A percentile compares a stretch with the other conserved stretches of the same genome.
Evolutionary conservation across 2,888 invertebrate species (phyloP).

Genomic region (Tenthredo amoena): DNA sequence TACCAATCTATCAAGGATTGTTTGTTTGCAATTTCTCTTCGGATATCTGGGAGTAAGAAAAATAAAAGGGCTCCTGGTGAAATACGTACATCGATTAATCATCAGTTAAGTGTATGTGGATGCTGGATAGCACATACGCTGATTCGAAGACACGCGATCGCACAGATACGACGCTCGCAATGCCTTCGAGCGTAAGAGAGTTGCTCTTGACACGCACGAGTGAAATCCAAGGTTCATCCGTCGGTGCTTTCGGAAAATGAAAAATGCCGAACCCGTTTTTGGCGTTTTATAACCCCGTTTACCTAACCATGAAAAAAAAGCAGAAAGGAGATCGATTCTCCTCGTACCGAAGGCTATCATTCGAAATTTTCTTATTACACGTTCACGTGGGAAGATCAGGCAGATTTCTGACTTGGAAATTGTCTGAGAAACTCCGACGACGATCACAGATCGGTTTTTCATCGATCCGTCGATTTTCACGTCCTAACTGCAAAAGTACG

Average conservation of each 20-base stretch:
- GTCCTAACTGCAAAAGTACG: background rate
- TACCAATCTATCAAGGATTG: background rate
- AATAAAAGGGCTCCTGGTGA: background rate
- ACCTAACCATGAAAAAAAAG: background rate
- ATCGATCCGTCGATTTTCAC: no score
- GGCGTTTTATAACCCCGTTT: background rate
- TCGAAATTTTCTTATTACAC: background rate
- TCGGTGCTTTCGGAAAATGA: background rate
- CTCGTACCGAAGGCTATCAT: background rate
- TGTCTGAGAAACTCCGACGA: background rate
- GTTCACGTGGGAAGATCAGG: background rate
- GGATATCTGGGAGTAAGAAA: background rate
- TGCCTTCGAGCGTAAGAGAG: background rate
- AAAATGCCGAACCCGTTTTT: background rate
- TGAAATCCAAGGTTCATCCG: conserved; percentile 15
- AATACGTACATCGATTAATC: background rate
- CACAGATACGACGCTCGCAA: background rate
- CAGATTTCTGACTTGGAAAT: background rate
- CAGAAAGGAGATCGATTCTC: background rate
- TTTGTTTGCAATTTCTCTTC: background rate
- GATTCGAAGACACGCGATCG: conserved; percentile 24
- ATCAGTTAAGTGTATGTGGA: conserved; percentile 1
- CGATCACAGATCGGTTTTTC: background rate
- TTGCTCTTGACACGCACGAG: background rate
- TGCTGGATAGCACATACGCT: background rate